Percentiles rank a stretch among this genome's conserved stretches.
Evolutionary conservation across 2,888 invertebrate genomes (phyloP).

Genomic region (Cosmia trapezina): DNA sequence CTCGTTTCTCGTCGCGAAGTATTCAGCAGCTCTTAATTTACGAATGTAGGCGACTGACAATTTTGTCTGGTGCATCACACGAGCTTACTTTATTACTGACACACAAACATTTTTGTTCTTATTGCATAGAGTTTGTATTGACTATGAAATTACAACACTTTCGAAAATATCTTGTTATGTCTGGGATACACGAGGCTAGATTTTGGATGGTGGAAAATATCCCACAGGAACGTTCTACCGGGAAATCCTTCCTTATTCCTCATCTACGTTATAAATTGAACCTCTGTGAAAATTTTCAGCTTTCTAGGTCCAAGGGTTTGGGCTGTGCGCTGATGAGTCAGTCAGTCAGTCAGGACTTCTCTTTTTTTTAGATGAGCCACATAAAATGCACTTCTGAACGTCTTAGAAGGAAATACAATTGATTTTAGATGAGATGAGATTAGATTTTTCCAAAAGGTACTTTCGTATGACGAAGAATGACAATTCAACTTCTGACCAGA

Average conservation of each 20-base stretch:
- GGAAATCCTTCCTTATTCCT: too few species aligned
- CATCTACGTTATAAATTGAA: too few species aligned
- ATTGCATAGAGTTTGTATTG: slow-evolving; percentile 22
- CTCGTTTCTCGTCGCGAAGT: too few species aligned
- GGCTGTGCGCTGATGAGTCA: too few species aligned
- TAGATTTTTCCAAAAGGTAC: background rate
- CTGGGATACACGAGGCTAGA: too few species aligned
- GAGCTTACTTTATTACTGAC: slow-evolving; percentile 61
- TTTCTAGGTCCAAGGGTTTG: too few species aligned
- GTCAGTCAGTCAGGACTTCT: too few species aligned
- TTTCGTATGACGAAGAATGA: background rate
- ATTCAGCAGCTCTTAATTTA: slow-evolving; percentile 42
- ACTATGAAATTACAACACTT: slow-evolving; percentile 25
- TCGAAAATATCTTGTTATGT: slow-evolving; percentile 26
- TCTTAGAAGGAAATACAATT: background rate
- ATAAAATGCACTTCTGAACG: background rate
- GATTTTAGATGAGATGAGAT: too few species aligned
- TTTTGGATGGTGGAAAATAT: too few species aligned
- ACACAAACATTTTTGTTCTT: slow-evolving; percentile 51
- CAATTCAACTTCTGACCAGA: background rate
- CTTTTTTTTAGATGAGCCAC: too few species aligned
- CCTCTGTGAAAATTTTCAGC: too few species aligned
- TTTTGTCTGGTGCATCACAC: slow-evolving; percentile 57
- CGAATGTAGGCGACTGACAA: slow-evolving; percentile 49
- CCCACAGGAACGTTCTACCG: too few species aligned